A percentile compares a stretch with the other conserved stretches of the same genome.
Conservation (phyloP, 2,113 vertebrate genomes). For the Synchiropus splendidus region DNA sequence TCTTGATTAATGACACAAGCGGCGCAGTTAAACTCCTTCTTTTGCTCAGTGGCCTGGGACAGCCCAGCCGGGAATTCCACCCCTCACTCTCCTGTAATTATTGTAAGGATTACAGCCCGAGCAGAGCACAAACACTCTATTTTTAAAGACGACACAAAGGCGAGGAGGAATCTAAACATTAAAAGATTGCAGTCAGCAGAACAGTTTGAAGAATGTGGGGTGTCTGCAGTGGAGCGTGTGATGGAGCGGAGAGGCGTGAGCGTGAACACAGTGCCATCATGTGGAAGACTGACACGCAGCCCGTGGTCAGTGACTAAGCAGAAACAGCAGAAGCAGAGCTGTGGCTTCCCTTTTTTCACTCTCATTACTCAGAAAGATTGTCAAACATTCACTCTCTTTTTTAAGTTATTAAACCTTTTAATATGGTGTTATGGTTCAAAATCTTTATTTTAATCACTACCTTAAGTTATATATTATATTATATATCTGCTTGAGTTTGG, state of each 20-base stretch:
- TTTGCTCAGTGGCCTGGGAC: conserved; percentile 29
- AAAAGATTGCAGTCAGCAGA: conserved; percentile 25
- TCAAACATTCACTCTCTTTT: too few species aligned
- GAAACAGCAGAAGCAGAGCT: not conserved
- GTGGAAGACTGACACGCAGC: conserved; percentile 33
- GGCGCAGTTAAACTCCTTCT: conserved; percentile 10
- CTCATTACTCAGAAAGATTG: too few species aligned
- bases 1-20: conserved; percentile 29
- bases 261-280: conserved; percentile 60
- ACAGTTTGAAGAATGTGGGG: conserved; percentile 8
- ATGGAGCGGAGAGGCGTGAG: conserved; percentile 24
- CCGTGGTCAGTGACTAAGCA: not conserved
- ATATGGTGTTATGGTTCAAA: too few species aligned
- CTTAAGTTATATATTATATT: too few species aligned
- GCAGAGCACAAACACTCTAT: conserved; percentile 4
- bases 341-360: not conserved
- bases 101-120: conserved; percentile 11
- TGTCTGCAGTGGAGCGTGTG: conserved; percentile 9
- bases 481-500: too few species aligned
- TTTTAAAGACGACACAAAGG: conserved; percentile 22
- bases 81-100: conserved; percentile 23
- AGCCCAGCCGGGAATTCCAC: conserved; percentile 14
- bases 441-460: too few species aligned
- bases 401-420: too few species aligned
- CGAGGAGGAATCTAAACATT: conserved; percentile 26